Conservation (phyloP, 1,140 invertebrate genomes). For the Patella vulgata region DNA sequence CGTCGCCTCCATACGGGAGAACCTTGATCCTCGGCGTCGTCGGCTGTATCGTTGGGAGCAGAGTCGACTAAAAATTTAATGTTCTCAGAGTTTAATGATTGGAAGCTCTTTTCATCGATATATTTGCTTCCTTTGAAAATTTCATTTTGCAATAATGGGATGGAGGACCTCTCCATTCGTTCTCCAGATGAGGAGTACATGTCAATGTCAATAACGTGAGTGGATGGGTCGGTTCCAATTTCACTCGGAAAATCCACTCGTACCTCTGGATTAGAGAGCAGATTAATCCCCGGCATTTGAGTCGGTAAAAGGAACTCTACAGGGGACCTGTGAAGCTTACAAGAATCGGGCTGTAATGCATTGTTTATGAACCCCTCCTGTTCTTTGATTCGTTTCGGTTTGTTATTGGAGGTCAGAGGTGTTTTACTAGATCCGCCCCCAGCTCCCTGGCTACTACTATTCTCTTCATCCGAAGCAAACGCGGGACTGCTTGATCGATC, state of each 20-base stretch:
- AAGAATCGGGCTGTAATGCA: slow-evolving; percentile 46
- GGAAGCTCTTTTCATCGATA: slow-evolving; percentile 61
- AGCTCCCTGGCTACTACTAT: slow-evolving; percentile 60
- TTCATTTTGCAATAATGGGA: slow-evolving; percentile 42
- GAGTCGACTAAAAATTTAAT: slow-evolving; percentile 42
- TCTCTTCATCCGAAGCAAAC: slow-evolving; percentile 93
- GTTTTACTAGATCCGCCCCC: slow-evolving; percentile 7
- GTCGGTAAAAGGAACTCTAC: too few species aligned
- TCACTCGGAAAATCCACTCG: slow-evolving; percentile 5
- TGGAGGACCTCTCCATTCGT: slow-evolving; percentile 16
- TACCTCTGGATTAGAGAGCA: slow-evolving; percentile 8
- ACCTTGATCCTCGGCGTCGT: slow-evolving; percentile 28
- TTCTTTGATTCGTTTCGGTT: slow-evolving; percentile 13
- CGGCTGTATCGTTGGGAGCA: slow-evolving; percentile 1
- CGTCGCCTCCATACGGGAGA: slow-evolving; percentile 59
- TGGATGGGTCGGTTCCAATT: slow-evolving; percentile 9
- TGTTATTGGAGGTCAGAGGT: slow-evolving; percentile 19
- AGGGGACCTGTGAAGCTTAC: slow-evolving; percentile 2
- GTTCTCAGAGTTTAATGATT: slow-evolving; percentile 57
- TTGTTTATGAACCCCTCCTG: slow-evolving; percentile 52
- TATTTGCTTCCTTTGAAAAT: slow-evolving; percentile 51
- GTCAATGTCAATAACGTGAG: slow-evolving; percentile 9
- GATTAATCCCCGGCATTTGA: too few species aligned
- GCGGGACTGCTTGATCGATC: slow-evolving; percentile 94
- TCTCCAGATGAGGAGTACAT: slow-evolving; percentile 18